Conservation (phyloP, 2,113 vertebrate genomes). For the Benitochromis conjunctus region DNA sequence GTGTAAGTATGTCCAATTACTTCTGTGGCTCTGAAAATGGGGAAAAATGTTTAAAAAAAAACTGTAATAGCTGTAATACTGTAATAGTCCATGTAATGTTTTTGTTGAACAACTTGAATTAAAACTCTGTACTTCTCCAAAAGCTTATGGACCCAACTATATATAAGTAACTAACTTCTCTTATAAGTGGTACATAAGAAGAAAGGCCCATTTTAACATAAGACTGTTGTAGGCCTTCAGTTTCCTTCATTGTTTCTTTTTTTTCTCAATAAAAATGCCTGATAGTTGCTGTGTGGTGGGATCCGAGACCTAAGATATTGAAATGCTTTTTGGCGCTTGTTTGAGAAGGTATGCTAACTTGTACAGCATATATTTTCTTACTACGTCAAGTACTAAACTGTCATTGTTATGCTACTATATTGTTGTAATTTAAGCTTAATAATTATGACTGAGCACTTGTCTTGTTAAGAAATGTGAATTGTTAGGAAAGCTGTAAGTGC, state of each 20-base stretch:
- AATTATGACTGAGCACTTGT: background rate
- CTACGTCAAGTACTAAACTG: background rate
- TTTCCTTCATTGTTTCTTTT: background rate
- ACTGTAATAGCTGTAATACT: background rate
- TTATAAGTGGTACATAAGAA: background rate
- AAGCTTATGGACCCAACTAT: background rate
- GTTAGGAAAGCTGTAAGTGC: background rate
- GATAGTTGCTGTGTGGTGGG: background rate
- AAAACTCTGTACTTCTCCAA: background rate
- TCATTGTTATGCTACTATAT: background rate
- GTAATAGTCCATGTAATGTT: background rate
- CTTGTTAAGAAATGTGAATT: background rate
- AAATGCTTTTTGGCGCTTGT: background rate
- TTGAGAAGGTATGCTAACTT: background rate
- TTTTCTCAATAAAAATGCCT: background rate
- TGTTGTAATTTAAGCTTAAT: background rate
- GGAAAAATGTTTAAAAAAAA: rapidly evolving
- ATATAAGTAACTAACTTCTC: background rate
- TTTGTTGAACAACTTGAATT: background rate
- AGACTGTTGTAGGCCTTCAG: background rate
- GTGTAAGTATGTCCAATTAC: background rate
- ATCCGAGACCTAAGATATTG: background rate
- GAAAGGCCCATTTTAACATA: background rate
- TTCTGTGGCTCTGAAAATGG: background rate
- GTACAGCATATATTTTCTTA: background rate